phyloP scores from a whole-genome alignment of 2,113 vertebrate species.

The Centropus unirufus region DNA sequence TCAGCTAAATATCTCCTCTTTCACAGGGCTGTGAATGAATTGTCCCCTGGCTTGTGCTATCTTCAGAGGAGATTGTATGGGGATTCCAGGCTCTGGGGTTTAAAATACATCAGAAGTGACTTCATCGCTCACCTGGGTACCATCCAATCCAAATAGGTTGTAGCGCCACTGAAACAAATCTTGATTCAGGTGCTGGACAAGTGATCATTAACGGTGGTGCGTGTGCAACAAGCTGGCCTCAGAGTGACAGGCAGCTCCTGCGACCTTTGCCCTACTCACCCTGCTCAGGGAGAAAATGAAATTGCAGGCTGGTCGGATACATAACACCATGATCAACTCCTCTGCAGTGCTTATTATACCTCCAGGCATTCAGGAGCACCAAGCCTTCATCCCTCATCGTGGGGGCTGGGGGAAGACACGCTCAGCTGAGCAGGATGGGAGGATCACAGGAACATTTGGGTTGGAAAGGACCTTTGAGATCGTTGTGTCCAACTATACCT shows the following conservation, averaged over 20 bases:
- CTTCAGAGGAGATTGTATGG: neutral
- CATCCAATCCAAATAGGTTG: neutral
- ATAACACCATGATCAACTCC: neutral
- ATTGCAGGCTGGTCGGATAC: neutral
- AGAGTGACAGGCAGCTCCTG: neutral
- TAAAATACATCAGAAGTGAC: neutral
- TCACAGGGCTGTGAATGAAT: neutral
- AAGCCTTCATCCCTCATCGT: fast-evolving
- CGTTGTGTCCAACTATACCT: too few species aligned
- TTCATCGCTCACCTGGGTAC: neutral
- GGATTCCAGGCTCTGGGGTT: neutral
- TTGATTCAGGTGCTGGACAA: neutral
- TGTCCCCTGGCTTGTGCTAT: neutral
- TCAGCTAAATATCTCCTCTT: neutral
- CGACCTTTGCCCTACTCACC: slow-evolving; percentile 12
- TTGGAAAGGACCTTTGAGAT: too few species aligned
- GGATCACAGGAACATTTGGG: neutral
- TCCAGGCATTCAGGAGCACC: neutral
- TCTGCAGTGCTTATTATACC: neutral
- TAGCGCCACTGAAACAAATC: neutral
- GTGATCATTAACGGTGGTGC: neutral
- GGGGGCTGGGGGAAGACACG: neutral
- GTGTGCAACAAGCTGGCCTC: fast-evolving
- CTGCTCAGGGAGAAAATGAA: neutral
- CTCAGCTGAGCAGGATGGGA: neutral